A percentile compares a stretch with the other conserved stretches of the same genome.
phyloP scores from a whole-genome alignment of 2,113 vertebrate genomes.

The Pangasianodon gigas region DNA sequence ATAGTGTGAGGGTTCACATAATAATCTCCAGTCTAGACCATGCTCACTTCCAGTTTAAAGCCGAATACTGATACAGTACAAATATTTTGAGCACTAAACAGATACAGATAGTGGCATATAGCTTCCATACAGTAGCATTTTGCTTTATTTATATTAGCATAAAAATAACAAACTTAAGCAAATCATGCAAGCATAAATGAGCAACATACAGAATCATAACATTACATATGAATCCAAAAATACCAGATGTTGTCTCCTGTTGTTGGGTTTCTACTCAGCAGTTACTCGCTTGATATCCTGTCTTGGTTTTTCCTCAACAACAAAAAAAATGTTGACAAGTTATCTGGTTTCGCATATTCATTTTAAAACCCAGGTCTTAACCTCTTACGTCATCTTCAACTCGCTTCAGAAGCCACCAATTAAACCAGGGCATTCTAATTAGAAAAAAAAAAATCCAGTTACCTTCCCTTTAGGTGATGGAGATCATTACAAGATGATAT shows the following conservation, averaged over 20 bases:
- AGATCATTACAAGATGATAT: slow-evolving; percentile 24
- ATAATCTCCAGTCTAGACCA: not conserved
- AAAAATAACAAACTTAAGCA: not conserved
- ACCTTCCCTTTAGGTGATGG: slow-evolving; percentile 15
- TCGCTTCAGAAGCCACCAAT: slow-evolving; percentile 37
- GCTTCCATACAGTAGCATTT: not conserved
- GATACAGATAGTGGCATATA: too few species aligned
- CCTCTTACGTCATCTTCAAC: slow-evolving; percentile 23
- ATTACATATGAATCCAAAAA: not conserved
- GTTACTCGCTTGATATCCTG: not conserved
- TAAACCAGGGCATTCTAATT: slow-evolving; percentile 42
- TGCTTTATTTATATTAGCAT: not conserved
- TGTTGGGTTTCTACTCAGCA: not conserved
- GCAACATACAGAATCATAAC: not conserved
- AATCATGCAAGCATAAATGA: not conserved
- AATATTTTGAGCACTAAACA: too few species aligned
- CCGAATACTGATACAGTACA: not conserved
- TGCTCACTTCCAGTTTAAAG: not conserved
- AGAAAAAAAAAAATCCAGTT: slow-evolving; percentile 42
- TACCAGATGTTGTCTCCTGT: not conserved
- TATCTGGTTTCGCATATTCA: not conserved
- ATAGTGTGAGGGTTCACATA: not conserved
- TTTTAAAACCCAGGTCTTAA: not conserved
- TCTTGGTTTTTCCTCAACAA: not conserved
- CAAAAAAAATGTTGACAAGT: not conserved